A percentile compares a stretch with the other conserved stretches of the same genome.
Conservation (phyloP, 2,888 invertebrate genomes). For the Drosophila algonquin region DNA sequence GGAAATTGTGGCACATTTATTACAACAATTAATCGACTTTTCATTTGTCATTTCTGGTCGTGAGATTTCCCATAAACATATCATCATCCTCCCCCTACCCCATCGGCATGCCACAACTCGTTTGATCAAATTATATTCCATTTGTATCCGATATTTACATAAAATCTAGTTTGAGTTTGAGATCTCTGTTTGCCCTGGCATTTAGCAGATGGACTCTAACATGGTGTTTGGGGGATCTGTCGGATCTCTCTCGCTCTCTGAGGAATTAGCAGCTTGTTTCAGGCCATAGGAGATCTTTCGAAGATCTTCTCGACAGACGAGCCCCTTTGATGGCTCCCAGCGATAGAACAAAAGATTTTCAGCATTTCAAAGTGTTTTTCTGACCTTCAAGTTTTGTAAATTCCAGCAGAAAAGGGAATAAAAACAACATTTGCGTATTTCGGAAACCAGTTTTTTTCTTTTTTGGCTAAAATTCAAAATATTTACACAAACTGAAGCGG, state of each 20-base stretch:
- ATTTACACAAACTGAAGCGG: conserved; percentile 48
- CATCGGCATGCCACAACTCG: conserved; percentile 18
- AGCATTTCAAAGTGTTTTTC: not conserved
- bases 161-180: conserved; percentile 57
- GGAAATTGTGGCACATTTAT: conserved; percentile 29
- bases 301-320: conserved; percentile 41
- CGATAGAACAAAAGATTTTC: not conserved
- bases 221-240: conserved; percentile 19
- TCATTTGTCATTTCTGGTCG: conserved; percentile 29
- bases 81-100: not conserved
- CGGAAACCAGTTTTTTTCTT: conserved; percentile 29
- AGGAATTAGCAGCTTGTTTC: conserved; percentile 50
- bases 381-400: conserved; percentile 32
- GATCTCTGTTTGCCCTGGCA: conserved; percentile 36
- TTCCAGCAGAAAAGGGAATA: conserved; percentile 8
- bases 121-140: conserved; percentile 9
- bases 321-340: conserved; percentile 47
- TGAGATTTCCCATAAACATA: conserved; percentile 34
- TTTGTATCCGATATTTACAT: conserved; percentile 39
- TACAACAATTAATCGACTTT: conserved; percentile 31
- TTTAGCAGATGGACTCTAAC: conserved; percentile 52
- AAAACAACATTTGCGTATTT: conserved; percentile 11
- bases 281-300: not conserved
- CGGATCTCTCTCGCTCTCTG: conserved; percentile 26
- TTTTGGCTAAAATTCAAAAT: conserved; percentile 43